Conservation (phyloP, 2,113 vertebrate species). For the Percina caprodes region DNA sequence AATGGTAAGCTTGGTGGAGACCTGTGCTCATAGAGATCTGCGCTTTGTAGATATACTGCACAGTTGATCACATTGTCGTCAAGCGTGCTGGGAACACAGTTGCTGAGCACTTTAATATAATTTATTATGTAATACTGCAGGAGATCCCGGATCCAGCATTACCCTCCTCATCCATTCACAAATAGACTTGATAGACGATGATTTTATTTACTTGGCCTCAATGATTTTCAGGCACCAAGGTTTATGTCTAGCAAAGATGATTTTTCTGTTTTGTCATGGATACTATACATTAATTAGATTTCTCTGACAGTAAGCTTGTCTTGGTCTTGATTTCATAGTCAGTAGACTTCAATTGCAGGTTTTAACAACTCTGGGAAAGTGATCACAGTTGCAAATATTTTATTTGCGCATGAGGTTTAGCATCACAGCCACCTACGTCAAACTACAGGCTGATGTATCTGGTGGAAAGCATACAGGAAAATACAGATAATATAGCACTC, state of each 20-base stretch:
- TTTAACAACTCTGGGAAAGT: neutral
- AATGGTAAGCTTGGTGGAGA: conserved; percentile 67
- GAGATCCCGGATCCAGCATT: neutral
- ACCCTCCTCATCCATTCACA: conserved; percentile 20
- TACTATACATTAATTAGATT: neutral
- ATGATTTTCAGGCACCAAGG: neutral
- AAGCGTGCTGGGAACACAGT: conserved; percentile 51
- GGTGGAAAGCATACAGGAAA: neutral
- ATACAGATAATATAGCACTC: neutral
- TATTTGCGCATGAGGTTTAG: neutral
- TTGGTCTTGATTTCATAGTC: neutral
- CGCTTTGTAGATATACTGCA: conserved; percentile 36
- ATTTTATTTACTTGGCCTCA: neutral
- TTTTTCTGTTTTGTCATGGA: neutral
- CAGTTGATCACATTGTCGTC: conserved; percentile 14
- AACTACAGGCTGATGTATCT: neutral
- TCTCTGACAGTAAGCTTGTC: neutral
- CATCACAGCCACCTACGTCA: neutral
- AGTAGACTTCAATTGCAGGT: no score
- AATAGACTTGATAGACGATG: neutral
- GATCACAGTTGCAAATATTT: neutral
- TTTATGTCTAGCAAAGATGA: no score
- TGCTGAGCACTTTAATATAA: conserved; percentile 36
- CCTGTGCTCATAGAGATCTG: conserved; percentile 41
- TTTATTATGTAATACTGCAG: conserved; percentile 18